A percentile compares a stretch with the other conserved stretches of the same genome.
Evolutionary conservation across 2,797 vertebrate species (phyloP).

Genomic region (Gymnoscopelus microlampas): DNA sequence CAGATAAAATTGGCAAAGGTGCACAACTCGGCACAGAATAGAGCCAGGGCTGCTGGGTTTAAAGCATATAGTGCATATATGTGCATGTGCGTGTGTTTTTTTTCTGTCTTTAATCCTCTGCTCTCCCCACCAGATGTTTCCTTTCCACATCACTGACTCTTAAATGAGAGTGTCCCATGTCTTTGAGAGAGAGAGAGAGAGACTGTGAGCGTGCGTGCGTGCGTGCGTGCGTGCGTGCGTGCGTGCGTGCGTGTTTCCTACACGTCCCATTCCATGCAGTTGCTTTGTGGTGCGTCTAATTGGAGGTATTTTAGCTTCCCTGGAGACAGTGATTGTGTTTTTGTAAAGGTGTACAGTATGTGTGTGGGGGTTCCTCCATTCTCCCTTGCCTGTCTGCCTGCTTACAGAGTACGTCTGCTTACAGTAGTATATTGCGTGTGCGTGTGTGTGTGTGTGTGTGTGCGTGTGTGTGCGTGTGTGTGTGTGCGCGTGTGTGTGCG

Average conservation of each 20-base stretch:
- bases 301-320: constrained; percentile 72
- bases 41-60: too few relatives aligned
- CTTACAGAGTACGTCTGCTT: too few relatives aligned
- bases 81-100: constrained; percentile 38
- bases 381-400: too few relatives aligned
- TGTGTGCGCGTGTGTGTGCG: not conserved
- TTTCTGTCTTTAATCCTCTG: constrained; percentile 55
- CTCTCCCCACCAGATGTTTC: constrained; percentile 74
- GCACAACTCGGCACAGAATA: too few relatives aligned
- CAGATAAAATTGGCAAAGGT: too few relatives aligned
- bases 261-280: constrained; percentile 64
- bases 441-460: not conserved
- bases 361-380: constrained; percentile 7
- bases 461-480: not conserved
- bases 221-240: constrained; percentile 9
- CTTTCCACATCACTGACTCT: constrained; percentile 66
- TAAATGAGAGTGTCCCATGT: constrained; percentile 65
- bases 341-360: not conserved
- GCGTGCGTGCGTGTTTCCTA: constrained; percentile 49
- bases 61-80: too few relatives aligned
- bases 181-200: not conserved
- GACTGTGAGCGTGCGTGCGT: constrained; percentile 13
- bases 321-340: constrained; percentile 37
- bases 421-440: not conserved
- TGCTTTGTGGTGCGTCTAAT: constrained; percentile 66